Evolutionary conservation across 2,797 vertebrate species (phyloP).

Genomic region (Lepus townsendii): DNA sequence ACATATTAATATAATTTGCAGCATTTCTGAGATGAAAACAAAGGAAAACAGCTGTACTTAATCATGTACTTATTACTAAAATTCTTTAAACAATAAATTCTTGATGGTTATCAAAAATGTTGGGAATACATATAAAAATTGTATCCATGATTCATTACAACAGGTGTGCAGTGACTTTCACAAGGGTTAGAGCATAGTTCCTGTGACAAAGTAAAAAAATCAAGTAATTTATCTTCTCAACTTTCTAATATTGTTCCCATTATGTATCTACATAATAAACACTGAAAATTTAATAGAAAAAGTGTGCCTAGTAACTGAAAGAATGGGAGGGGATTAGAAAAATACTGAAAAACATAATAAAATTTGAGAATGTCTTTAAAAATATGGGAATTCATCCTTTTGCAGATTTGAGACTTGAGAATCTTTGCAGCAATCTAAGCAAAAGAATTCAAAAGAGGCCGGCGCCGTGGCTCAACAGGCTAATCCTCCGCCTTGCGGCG

Average conservation of each 20-base stretch:
- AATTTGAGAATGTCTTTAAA: not conserved
- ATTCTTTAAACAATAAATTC: conserved; percentile 38
- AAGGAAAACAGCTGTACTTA: conserved; percentile 4
- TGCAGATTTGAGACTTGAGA: not conserved
- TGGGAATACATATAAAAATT: conserved; percentile 31
- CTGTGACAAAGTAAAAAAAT: conserved; percentile 5
- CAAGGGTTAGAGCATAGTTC: not conserved
- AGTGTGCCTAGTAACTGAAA: conserved; percentile 25
- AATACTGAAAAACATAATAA: conserved; percentile 19
- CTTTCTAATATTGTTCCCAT: conserved; percentile 10
- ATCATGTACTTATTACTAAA: conserved; percentile 7
- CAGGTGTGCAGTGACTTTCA: not conserved
- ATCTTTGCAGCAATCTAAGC: conserved; percentile 39
- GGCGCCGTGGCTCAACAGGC: too few relatives aligned
- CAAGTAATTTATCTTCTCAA: not conserved
- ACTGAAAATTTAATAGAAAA: conserved; percentile 24
- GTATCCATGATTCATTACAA: conserved; percentile 2
- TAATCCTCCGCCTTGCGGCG: too few relatives aligned
- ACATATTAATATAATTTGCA: not conserved
- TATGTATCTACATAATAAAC: conserved; percentile 12
- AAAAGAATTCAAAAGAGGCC: conserved; percentile 34
- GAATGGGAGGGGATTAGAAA: not conserved
- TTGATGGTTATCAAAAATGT: conserved; percentile 5
- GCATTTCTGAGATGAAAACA: not conserved
- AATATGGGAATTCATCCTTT: not conserved